These are phyloP conservation scores for Catagonus wagneri DNA, from an alignment of 2,113 vertebrate genomes.

Conservation along the genomic window DNA sequence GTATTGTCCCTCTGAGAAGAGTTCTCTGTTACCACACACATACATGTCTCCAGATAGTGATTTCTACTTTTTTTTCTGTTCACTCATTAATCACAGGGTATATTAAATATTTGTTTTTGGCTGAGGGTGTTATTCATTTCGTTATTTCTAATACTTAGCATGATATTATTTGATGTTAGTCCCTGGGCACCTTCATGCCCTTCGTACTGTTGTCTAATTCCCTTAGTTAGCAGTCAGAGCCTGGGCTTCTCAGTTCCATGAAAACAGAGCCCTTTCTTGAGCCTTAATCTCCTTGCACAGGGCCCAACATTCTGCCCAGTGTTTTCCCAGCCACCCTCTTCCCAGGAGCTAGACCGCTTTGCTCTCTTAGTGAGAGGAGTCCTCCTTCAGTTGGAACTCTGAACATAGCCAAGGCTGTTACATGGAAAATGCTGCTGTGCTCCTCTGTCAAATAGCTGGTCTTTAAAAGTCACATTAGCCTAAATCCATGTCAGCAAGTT, in stretches of 20 bases:
- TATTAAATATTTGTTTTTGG: background rate
- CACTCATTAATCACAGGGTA: background rate
- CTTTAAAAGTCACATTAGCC: background rate
- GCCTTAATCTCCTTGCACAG: background rate
- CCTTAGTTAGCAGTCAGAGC: background rate
- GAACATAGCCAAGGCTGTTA: background rate
- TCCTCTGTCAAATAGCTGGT: background rate
- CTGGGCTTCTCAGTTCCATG: background rate
- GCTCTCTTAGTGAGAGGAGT: background rate
- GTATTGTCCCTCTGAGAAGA: background rate
- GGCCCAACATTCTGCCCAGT: background rate
- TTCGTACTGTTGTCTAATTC: background rate
- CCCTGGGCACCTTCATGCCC: background rate
- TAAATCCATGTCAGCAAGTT: background rate
- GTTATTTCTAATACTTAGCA: slow-evolving; percentile 12
- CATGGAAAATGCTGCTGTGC: background rate
- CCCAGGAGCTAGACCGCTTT: background rate
- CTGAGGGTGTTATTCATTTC: slow-evolving; percentile 49
- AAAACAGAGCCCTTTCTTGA: background rate
- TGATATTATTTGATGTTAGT: background rate
- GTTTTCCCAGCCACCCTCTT: background rate
- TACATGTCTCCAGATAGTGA: background rate
- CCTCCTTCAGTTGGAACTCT: background rate
- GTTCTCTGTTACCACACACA: background rate
- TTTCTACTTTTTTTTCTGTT: slow-evolving; percentile 21